Conservation (phyloP, 1,140 invertebrate species). For the Gonatopus flavifemur region DNA sequence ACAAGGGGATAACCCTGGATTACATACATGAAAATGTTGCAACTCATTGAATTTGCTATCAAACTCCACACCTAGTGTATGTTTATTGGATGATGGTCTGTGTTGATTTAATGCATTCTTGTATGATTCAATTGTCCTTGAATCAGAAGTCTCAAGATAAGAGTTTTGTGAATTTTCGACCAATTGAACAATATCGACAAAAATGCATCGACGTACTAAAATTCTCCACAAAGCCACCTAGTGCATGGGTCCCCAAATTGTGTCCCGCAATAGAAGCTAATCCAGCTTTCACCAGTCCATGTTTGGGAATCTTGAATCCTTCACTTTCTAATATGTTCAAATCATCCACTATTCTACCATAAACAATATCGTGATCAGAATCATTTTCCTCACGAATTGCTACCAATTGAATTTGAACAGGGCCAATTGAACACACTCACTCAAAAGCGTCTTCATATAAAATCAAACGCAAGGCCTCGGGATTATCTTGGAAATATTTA, state of each 20-base stretch:
- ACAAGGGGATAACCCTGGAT: no score
- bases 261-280: conserved; percentile 26
- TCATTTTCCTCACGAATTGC: conserved; percentile 28
- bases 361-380: conserved; percentile 23
- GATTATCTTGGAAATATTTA: conserved; percentile 29
- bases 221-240: conserved; percentile 31
- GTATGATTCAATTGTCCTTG: no score
- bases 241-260: conserved; percentile 28
- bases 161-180: no score
- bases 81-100: no score
- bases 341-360: conserved; percentile 27
- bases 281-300: conserved; percentile 14
- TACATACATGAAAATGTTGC: no score
- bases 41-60: no score
- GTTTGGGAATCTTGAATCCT: conserved; percentile 17
- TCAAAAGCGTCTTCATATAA: conserved; percentile 42
- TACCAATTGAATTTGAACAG: conserved; percentile 31
- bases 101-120: no score
- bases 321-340: conserved; percentile 29
- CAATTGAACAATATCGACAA: conserved; percentile 25
- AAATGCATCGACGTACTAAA: conserved; percentile 26
- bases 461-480: conserved; percentile 23
- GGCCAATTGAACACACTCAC: conserved; percentile 34
- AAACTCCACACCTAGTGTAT: no score
- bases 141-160: no score